Evolutionary conservation across 2,113 vertebrate genomes (phyloP), one percentile per base, ranked within the genome.

Genomic region (Catagonus wagneri): DNA sequence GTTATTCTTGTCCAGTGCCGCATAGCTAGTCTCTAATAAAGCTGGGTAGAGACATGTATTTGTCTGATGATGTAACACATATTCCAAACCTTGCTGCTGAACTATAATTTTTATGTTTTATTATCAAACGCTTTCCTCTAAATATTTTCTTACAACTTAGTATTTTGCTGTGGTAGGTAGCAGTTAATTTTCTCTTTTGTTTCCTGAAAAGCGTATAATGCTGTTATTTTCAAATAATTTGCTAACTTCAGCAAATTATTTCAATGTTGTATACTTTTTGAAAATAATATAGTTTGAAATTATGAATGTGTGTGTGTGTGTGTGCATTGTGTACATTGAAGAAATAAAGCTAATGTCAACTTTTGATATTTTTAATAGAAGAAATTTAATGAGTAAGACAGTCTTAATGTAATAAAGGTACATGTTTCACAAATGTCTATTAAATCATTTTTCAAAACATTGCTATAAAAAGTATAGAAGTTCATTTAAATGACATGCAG

Each of bases 371-470:
- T 95, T 74, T 58, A 87, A 56, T 74, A 69, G 79, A 34, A 36
- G 68, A 93, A n/a, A 8, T 80, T 85, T 1, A 34, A 22, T 85
- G 8, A 50, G n/a, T n/a, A 86, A 78, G 36, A n/a, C 11, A 74
- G 54, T 86, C 15, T 96, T 75, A 36, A 92, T 79, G 34, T 87
- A 93, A 90, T 91, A 75, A 96, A 80, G 22, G 4, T 4, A 65
- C 17, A 83, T 3, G 1, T 89, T 85, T 36, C 0, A 44, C 93
- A 60, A 79, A 25, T 96, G 36, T 50, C 65, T 85, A n/a, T n/a
- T 93, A 76, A 72, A 65, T 83, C 39, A 96, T 95, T 96, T 75
- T 95, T 60, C 0, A 84, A 54, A 95, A 96, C 12, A 88, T 90
- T 68, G 29, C 15, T 54, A 17, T 85, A 60, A 84, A 69, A 90